phyloP scores from a whole-genome alignment of 1,140 invertebrate genomes.

The Drosophila pachea region DNA sequence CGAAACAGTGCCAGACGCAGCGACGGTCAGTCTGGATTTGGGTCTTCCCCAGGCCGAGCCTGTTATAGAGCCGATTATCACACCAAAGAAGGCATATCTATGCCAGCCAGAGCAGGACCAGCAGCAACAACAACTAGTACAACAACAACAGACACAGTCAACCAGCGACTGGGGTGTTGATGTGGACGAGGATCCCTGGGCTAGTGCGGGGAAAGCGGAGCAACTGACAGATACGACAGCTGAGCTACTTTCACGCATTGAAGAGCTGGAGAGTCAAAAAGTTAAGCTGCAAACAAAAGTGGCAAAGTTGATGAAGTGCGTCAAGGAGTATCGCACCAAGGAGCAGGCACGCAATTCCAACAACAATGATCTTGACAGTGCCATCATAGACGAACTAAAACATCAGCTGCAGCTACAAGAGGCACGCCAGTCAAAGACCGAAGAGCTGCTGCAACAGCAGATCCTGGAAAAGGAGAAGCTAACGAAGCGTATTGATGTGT shows the following conservation, averaged over 20 bases:
- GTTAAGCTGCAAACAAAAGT: conserved; percentile 83
- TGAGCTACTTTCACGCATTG: conserved; percentile 79
- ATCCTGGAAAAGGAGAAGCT: conserved; percentile 84
- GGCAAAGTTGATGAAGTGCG: conserved; percentile 85
- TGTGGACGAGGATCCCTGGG: conserved; percentile 78
- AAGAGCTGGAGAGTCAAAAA: conserved; percentile 81
- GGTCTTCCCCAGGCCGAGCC: conserved; percentile 55
- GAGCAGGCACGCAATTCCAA: conserved; percentile 21
- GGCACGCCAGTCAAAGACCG: conserved; percentile 82
- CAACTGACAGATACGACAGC: conserved; percentile 34
- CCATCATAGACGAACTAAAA: conserved; percentile 88
- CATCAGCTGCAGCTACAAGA: conserved; percentile 84
- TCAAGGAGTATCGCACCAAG: conserved; percentile 86
- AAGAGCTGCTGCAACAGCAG: conserved; percentile 81
- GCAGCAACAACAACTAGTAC: conserved; percentile 6
- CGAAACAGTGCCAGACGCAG: conserved; percentile 30
- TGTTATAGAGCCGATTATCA: conserved; percentile 79
- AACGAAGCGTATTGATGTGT: conserved; percentile 85
- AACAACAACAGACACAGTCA: background rate
- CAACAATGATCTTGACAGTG: conserved; percentile 83
- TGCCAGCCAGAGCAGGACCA: conserved; percentile 73
- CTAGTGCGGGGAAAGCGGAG: conserved; percentile 14
- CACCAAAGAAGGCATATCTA: conserved; percentile 80
- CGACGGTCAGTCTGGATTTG: conserved; percentile 19
- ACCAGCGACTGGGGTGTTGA: conserved; percentile 80